Evolutionary conservation across 2,113 vertebrate species (phyloP), one percentile per base, ranked within the genome.

Genomic region (Butorides virescens): DNA sequence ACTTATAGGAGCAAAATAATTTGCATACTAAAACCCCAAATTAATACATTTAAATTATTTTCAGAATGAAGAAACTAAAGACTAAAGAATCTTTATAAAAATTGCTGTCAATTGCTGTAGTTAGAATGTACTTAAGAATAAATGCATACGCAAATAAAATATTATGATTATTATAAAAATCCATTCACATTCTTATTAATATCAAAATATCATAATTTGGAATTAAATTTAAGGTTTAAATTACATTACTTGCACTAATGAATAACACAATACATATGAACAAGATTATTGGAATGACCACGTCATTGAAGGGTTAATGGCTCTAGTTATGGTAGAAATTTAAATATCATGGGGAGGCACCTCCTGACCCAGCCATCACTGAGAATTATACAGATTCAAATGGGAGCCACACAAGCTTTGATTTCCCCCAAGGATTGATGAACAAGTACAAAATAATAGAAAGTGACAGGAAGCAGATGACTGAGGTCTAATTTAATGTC

Each of bases 401-500:
- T 92, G 90, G 97, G 95, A 98, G 91, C 94, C 88, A 96, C 93
- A 96, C 79, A 97, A 97, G 93, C 97, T 98, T 97, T 97, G 95
- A 98, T 98, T 98, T 98, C 98, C 98, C 98, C 95, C 97, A 98
- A 98, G 98, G 98, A 98, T 95, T 98, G 97, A 97, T 95, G 97
- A 97, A 97, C 96, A 97, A 96, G 97, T 98, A 98, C 95, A 98
- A 98, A 98, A 97, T 98, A 98, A 98, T 98, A 97, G 96, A 97
- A 98, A 98, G 98, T 98, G 98, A 98, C 98, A 98, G 96, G 97
- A 98, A 99, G 98, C 98, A 99, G 98, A 98, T 89, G 96, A 98
- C 95, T 95, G 97, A 96, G 96, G 96, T 98, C 98, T 98, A 98
- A 98, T 98, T 97, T 97, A 97, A 97, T 98, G 98, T 97, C 98